Base-by-base conservation (phyloP, 2,797 vertebrate genomes). In the Cirrhinus mrigala region DNA sequence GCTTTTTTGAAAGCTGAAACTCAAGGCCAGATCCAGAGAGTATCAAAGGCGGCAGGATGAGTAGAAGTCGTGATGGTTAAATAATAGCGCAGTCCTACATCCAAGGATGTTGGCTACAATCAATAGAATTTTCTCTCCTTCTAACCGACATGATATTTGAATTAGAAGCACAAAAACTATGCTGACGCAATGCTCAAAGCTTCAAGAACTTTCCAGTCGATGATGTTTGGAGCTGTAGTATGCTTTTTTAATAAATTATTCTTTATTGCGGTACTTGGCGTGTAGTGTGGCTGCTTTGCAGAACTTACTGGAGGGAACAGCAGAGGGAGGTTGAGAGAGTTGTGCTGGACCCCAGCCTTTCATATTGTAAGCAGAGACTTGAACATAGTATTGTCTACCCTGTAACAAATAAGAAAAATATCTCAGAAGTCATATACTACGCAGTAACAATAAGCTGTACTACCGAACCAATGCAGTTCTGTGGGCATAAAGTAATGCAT, bases 281-380 rank as follows among this genome's bases (percentile, higher is more conserved):
- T 6, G 1, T 33, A 16, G 10, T 50, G 64, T 50, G 54, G 54
- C 44, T 27, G 64, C 37, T 24, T 24, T 52, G 37, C 50, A 29
- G 15, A 86, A 96, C 98, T 91, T 94, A 99, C 98, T 99, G 87
- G 98, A 99, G 46, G 98, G 98, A 91, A 95, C 93, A 46, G 97
- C 97, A 62, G 91, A 96, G 0, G 94, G 94, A 2, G 98, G 98
- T 3, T 93, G 93, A n/a, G 97, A 94, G 78, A 89, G 92, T 86
- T 97, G 88, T 22, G 96, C 88, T 1, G 95, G 95, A 82, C 98
- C 97, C 98, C 98, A 99, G 90, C 98, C 98, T 93, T 96, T 99
- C 97, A 99, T 97, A 91, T 99, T 99, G 86, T 95, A 98, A 3
- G 98, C 98, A 0, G 95, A 97, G 85, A 99, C 96, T 75, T 93